Conservation (phyloP, 2,113 vertebrate genomes). For the Harpagus bidentatus region DNA sequence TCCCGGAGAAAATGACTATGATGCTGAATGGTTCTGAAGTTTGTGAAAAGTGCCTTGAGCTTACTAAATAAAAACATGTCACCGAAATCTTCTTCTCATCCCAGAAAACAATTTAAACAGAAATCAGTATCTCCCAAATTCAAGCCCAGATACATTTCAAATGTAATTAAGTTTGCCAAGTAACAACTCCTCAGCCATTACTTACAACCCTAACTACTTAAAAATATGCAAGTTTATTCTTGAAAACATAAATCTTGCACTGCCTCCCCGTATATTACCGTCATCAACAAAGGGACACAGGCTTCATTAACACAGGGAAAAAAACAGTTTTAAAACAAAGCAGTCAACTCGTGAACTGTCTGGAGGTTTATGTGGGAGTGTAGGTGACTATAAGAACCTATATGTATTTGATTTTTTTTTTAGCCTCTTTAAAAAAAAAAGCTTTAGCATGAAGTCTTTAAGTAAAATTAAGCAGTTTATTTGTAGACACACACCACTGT, state of each 20-base stretch:
- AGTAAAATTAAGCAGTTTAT: neutral
- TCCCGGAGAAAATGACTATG: neutral
- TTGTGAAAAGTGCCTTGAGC: neutral
- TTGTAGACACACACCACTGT: neutral
- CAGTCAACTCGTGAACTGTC: neutral
- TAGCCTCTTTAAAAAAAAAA: neutral
- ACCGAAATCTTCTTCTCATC: neutral
- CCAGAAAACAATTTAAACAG: neutral
- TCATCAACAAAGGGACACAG: neutral
- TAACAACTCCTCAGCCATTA: neutral
- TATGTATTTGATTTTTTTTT: neutral
- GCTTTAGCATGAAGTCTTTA: neutral
- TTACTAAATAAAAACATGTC: neutral
- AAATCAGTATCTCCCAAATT: neutral
- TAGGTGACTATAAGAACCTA: neutral
- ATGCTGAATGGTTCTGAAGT: conserved; percentile 9
- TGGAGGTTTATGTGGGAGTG: neutral
- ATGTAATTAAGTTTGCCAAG: neutral
- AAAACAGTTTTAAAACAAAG: neutral
- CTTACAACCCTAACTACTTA: neutral
- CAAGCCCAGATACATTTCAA: neutral
- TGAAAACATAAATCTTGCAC: neutral
- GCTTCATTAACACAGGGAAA: neutral
- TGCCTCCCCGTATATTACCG: too few species aligned
- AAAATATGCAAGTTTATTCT: neutral